Percentiles rank a stretch among this genome's conserved stretches.
phyloP scores from a whole-genome alignment of 2,888 invertebrate species.

The Tryphoninae sp. region DNA sequence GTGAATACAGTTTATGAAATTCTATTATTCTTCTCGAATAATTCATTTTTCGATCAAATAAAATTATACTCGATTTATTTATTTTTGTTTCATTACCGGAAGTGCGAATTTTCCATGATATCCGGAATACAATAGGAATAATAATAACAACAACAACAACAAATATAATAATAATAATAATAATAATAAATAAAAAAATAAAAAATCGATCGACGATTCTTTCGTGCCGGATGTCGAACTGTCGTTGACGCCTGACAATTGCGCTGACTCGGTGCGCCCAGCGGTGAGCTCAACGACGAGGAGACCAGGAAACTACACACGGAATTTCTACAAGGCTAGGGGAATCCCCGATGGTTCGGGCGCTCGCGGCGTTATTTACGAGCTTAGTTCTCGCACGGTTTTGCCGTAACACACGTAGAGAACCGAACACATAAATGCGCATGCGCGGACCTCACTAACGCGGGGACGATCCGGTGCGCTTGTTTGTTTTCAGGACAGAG shows the following conservation, averaged over 20 bases:
- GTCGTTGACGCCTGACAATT: slow-evolving; percentile 45
- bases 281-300: slow-evolving; percentile 34
- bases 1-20: too few species aligned
- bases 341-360: slow-evolving; percentile 47
- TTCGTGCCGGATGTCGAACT: slow-evolving; percentile 13
- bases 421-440: slow-evolving; percentile 2
- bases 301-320: slow-evolving; percentile 38
- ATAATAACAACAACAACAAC: not conserved
- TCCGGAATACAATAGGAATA: slow-evolving; percentile 4
- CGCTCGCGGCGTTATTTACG: slow-evolving; percentile 56
- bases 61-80: not conserved
- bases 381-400: slow-evolving; percentile 46
- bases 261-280: slow-evolving; percentile 36
- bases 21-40: not conserved
- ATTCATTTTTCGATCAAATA: not conserved
- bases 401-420: slow-evolving; percentile 35
- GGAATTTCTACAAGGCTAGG: slow-evolving; percentile 45
- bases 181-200: slow-evolving; percentile 6
- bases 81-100: not conserved
- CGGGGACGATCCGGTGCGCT: slow-evolving; percentile 26
- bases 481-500: slow-evolving; percentile 51
- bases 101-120: not conserved
- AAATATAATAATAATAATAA: not conserved
- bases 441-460: slow-evolving; percentile 3
- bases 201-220: slow-evolving; percentile 31